Evolutionary conservation across 2,888 invertebrate genomes (phyloP).

Genomic region (Protodeltote pygarga): DNA sequence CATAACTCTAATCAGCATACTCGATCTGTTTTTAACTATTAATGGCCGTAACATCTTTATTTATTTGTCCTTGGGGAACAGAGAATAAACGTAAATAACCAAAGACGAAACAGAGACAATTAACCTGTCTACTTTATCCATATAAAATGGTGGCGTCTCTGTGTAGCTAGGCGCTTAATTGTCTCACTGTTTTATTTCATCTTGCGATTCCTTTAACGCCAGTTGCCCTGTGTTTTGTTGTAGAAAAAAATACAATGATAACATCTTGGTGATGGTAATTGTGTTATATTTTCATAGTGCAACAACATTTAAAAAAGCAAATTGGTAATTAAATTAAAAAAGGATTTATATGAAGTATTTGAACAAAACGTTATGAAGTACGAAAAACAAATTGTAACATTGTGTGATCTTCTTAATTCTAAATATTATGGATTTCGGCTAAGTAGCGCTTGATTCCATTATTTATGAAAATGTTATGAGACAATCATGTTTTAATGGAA

Average conservation of each 20-base stretch:
- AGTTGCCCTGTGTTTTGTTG: slow-evolving; percentile 4
- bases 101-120: slow-evolving; percentile 41
- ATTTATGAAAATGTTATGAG: slow-evolving; percentile 6
- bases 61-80: slow-evolving; percentile 24
- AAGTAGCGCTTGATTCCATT: background rate
- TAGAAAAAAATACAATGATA: slow-evolving; percentile 22
- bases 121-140: slow-evolving; percentile 43
- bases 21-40: slow-evolving; percentile 24
- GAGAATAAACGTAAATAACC: slow-evolving; percentile 43
- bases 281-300: background rate
- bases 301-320: no score
- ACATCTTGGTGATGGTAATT: slow-evolving; percentile 12
- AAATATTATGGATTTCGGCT: no score
- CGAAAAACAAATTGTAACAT: no score
- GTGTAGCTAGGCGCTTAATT: slow-evolving; percentile 30
- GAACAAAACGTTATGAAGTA: no score
- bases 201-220: slow-evolving; percentile 35
- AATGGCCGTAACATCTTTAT: slow-evolving; percentile 14
- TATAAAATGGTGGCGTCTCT: slow-evolving; percentile 31
- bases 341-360: background rate
- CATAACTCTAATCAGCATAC: no score
- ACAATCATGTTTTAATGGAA: slow-evolving; percentile 12
- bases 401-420: no score
- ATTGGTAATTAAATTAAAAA: background rate
- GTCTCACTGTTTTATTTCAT: slow-evolving; percentile 41